Evolutionary conservation across 2,888 invertebrate genomes (phyloP).

Genomic region (Teleiodes luculella): DNA sequence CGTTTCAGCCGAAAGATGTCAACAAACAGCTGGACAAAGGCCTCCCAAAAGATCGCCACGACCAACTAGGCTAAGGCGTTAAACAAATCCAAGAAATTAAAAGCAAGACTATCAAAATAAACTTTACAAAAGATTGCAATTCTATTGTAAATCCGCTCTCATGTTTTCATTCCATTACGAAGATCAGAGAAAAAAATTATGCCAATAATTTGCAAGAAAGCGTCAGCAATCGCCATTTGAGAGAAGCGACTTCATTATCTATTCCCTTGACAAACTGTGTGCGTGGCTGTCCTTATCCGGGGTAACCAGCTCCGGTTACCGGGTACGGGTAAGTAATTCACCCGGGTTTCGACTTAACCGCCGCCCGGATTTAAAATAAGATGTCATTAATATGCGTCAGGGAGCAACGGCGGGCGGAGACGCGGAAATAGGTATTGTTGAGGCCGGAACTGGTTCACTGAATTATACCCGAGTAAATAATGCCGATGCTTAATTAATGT

Average conservation of each 20-base stretch:
- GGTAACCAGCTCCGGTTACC: not conserved
- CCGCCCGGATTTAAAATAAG: conserved; percentile 60
- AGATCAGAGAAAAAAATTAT: not conserved
- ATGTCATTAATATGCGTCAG: conserved; percentile 63
- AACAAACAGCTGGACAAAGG: too few species aligned
- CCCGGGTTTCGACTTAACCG: conserved; percentile 62
- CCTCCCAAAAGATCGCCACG: too few species aligned
- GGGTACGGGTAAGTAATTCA: conserved; percentile 43
- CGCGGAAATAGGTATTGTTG: conserved; percentile 1
- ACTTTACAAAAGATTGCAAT: too few species aligned
- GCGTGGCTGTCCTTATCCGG: conserved; percentile 17
- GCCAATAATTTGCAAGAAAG: not conserved
- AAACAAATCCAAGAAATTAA: too few species aligned
- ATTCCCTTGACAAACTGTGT: conserved; percentile 16
- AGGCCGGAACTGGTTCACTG: not conserved
- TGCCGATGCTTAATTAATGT: conserved; percentile 3
- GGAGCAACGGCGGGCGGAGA: conserved; percentile 53
- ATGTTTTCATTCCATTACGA: not conserved
- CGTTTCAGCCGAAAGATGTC: too few species aligned
- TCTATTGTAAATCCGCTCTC: too few species aligned
- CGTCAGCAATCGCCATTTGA: conserved; percentile 5
- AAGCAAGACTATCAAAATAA: too few species aligned
- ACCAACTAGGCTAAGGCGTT: too few species aligned
- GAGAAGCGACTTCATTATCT: conserved; percentile 15
- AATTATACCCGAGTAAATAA: conserved; percentile 5